These are phyloP conservation scores for Masticophis lateralis DNA, from an alignment of 2,797 vertebrate species.

Conservation along the genomic window DNA sequence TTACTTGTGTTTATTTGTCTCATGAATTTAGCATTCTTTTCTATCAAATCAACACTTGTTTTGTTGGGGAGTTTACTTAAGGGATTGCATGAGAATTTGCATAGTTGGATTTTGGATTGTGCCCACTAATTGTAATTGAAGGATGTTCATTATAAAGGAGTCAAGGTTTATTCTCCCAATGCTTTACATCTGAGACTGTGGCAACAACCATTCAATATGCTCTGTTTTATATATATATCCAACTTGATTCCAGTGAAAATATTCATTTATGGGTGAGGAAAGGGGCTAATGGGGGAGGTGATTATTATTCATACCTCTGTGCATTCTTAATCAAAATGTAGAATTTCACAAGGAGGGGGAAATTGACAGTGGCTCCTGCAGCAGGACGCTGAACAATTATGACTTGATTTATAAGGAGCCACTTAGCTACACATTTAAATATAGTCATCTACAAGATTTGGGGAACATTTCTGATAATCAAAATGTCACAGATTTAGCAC, in stretches of 20 bases:
- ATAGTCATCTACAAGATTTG: slow-evolving; percentile 67
- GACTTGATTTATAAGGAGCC: slow-evolving; percentile 73
- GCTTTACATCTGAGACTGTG: slow-evolving; percentile 29
- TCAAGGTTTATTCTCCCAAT: slow-evolving; percentile 26
- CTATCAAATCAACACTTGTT: background rate
- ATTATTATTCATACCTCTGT: slow-evolving; percentile 64
- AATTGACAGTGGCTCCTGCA: slow-evolving; percentile 60
- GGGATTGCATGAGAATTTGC: background rate
- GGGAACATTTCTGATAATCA: slow-evolving; percentile 73
- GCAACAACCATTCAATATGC: slow-evolving; percentile 18
- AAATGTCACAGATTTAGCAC: slow-evolving; percentile 72
- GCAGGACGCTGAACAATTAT: slow-evolving; percentile 68
- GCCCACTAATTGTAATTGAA: slow-evolving; percentile 9
- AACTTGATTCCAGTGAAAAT: slow-evolving; percentile 47
- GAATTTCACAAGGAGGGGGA: slow-evolving; percentile 60
- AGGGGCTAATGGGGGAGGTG: slow-evolving; percentile 30
- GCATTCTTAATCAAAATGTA: slow-evolving; percentile 68
- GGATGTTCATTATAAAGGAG: background rate
- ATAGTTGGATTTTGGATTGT: background rate
- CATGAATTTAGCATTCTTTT: background rate
- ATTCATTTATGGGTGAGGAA: slow-evolving; percentile 44
- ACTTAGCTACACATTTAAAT: slow-evolving; percentile 65
- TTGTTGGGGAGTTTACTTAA: background rate
- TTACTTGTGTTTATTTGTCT: background rate
- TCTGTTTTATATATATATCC: slow-evolving; percentile 29